Base-by-base conservation (phyloP, 2,888 invertebrate genomes). In the Dysmachus trigonus region DNA sequence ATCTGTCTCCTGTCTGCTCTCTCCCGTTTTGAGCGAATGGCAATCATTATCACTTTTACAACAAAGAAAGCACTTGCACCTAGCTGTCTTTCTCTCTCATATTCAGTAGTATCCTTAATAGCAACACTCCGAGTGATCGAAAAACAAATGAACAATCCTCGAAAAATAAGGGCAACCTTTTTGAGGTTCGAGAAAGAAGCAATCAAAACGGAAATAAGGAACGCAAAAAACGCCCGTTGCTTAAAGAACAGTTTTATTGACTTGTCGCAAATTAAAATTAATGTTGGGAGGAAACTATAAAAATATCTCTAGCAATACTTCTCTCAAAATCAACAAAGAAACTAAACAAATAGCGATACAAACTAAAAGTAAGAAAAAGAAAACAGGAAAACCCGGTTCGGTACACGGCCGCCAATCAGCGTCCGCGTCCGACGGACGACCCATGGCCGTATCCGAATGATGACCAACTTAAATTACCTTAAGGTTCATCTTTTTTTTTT, bases 181-280 rank as follows among this genome's bases (percentile, higher is more conserved):
- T n/a, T 47, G 47, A 47, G 0, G n/a, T 18, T 47, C 4, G 47
- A 47, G 47, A 47, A 62, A 62, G 22, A 62, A 62, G 62, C 62
- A 22, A 62, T 62, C 8, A 62, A n/a, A n/a, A 47, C n/a, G 47
- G n/a, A 62, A 62, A 62, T 41, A 47, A 77, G 77, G 8, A 47
- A 77, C 15, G 47, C 15, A 13, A 77, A 47, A 62, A 51, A 51
- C n/a, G 27, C 33, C 51, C 18, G 51, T 81, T 81, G 81, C 62
- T 81, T 81, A 51, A 51, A 81, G 81, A 81, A 81, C 81, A 81
- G 53, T 62, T 81, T 77, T 81, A 81, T 81, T 81, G 81, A 81
- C 81, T 81, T 33, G 77, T 81, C 81, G 51, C 22, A 33, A 81
- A 81, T 30, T 53, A 79, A 79, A 35, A 79, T 47, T 38, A 81